Percentiles rank a stretch among this genome's conserved stretches.
Conservation (phyloP, 2,113 vertebrate species). For the Stigmatopora nigra region DNA sequence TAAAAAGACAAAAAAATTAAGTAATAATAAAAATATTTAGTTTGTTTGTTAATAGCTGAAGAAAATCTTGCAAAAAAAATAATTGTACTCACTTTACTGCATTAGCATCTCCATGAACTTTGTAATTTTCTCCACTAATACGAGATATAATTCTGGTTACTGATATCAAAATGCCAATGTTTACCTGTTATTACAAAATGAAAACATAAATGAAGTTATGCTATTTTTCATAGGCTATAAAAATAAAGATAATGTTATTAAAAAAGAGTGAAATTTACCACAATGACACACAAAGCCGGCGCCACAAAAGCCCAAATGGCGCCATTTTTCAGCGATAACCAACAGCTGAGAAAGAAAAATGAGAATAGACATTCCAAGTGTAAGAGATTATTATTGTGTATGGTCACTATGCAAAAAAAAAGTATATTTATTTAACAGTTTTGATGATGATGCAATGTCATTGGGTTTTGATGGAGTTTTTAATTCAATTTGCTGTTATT, state of each 20-base stretch:
- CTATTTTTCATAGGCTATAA: not conserved
- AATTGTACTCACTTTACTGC: slow-evolving; percentile 81
- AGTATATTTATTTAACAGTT: slow-evolving; percentile 9
- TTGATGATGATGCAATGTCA: slow-evolving; percentile 30
- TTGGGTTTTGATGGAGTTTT: slow-evolving; percentile 7
- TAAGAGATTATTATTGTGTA: slow-evolving; percentile 8
- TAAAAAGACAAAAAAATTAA: slow-evolving; percentile 46
- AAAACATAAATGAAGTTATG: not conserved
- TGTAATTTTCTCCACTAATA: slow-evolving; percentile 91
- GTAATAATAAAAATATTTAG: not conserved
- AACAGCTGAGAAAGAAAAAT: slow-evolving; percentile 77
- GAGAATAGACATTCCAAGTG: not conserved
- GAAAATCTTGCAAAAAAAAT: not conserved
- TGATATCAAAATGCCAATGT: slow-evolving; percentile 85
- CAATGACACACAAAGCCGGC: slow-evolving; percentile 84
- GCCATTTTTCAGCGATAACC: slow-evolving; percentile 83
- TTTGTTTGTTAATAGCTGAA: slow-evolving; percentile 1
- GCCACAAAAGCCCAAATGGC: slow-evolving; percentile 98
- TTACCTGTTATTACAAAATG: slow-evolving; percentile 74
- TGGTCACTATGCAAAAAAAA: slow-evolving; percentile 13
- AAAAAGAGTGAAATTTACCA: slow-evolving; percentile 56
- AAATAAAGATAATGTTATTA: not conserved
- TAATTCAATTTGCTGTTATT: not conserved
- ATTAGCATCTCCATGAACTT: slow-evolving; percentile 83
- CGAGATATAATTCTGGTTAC: slow-evolving; percentile 94